Conservation (phyloP, 2,888 invertebrate genomes). For the Ptychoptera contaminata region DNA sequence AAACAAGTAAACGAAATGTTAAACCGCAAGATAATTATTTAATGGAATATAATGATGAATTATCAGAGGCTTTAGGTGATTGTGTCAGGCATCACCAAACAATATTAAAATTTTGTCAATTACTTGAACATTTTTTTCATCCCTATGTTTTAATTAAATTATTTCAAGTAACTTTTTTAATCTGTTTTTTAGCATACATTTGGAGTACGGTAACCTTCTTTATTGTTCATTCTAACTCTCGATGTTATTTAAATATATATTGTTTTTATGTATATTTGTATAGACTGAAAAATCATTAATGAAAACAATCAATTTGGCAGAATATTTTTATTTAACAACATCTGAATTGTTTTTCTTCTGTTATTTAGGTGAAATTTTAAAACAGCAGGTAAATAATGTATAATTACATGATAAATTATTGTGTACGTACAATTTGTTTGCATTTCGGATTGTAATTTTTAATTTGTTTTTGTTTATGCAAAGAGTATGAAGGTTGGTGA, state of each 20-base stretch:
- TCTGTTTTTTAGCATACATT: conserved; percentile 24
- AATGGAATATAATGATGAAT: conserved; percentile 9
- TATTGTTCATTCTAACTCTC: too few species aligned
- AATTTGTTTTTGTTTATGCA: neutral
- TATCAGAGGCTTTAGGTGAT: conserved; percentile 14
- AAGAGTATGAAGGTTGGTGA: conserved; percentile 20
- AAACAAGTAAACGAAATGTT: neutral
- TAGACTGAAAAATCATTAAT: conserved; percentile 6
- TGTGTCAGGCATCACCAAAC: conserved; percentile 23
- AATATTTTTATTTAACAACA: conserved; percentile 19
- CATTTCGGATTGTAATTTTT: too few species aligned
- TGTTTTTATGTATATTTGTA: neutral
- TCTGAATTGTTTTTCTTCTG: conserved; percentile 23
- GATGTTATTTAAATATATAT: too few species aligned
- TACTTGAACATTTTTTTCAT: conserved; percentile 23
- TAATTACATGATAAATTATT: neutral
- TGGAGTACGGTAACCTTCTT: conserved; percentile 19
- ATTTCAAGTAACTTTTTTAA: conserved; percentile 19
- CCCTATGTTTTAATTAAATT: conserved; percentile 24
- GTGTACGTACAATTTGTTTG: neutral
- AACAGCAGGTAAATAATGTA: conserved; percentile 4
- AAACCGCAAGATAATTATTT: conserved; percentile 4
- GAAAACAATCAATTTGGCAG: conserved; percentile 16
- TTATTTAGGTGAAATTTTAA: conserved; percentile 20
- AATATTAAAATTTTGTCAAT: conserved; percentile 17